Percentiles rank a stretch among this genome's conserved stretches.
Evolutionary conservation across 2,888 invertebrate species (phyloP).

Genomic region (Antheraea yamamai): DNA sequence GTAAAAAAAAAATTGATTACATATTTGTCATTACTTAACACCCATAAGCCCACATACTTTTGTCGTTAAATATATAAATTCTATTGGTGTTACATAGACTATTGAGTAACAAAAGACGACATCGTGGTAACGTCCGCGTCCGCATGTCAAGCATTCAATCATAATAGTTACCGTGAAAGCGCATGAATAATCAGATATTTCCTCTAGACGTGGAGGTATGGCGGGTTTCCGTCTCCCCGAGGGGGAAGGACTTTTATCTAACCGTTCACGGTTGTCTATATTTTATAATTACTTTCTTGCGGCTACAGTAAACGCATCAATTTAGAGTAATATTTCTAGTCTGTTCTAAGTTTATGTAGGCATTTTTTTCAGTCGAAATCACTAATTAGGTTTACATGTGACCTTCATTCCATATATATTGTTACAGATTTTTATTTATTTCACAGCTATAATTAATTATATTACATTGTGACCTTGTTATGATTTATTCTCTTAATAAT

Average conservation of each 20-base stretch:
- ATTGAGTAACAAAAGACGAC: conserved; percentile 22
- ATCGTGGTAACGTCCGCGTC: conserved; percentile 20
- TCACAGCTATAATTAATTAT: no score
- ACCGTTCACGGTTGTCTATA: neutral
- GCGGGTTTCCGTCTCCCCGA: neutral
- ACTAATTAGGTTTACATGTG: no score
- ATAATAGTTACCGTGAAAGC: conserved; percentile 48
- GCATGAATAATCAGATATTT: conserved; percentile 58
- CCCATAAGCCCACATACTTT: neutral
- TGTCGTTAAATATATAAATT: neutral
- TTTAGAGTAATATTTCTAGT: no score
- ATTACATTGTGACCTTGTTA: no score
- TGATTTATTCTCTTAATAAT: no score
- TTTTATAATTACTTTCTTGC: neutral
- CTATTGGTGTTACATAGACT: neutral
- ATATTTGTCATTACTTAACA: no score
- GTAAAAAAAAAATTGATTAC: no score
- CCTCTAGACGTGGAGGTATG: conserved; percentile 34
- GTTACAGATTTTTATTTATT: no score
- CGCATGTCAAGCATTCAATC: conserved; percentile 17
- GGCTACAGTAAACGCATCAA: neutral
- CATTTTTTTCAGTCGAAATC: no score
- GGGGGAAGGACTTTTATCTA: neutral
- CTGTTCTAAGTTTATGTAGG: no score
- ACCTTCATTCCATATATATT: no score